Evolutionary conservation across 1,140 invertebrate genomes (phyloP), one percentile per base, ranked within the genome.

Genomic region (Elymnias hypermnestra): DNA sequence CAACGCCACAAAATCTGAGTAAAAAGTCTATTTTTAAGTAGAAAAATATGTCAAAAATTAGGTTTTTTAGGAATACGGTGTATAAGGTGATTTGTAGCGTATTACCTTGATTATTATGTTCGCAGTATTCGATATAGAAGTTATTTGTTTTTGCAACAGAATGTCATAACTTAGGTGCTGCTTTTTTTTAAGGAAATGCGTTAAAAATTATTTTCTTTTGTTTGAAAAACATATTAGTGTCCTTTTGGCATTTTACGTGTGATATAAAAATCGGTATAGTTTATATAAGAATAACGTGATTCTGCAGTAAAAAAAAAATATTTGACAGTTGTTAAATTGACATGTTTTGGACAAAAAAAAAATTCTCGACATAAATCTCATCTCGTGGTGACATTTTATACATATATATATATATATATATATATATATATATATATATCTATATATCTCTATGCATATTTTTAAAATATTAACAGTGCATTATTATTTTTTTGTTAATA

Each of bases 111-210:
- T n/a, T n/a, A 38, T 23, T 6, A 38, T 40, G 25, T 43, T 33
- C 15, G 28, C 40, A 43, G 40, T 43, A 43, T 43, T 43, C 40
- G 23, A 19, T 13, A 18, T 43, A 19, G 9, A n/a, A n/a, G 21
- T 38, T 23, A 9, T 38, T 14, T 25, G 9, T 18, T 22, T 15
- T n/a, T 40, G 38, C 15, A 28, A 43, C 2, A 18, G 31, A 35
- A 40, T 46, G 37, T 56, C 26, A 44, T 39, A 38, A 36, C 38
- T 45, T 56, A 47, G 47, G 48, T 51, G 53, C 46, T 50, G 23
- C 10, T 13, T 8, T 17, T 17, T 25, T 14, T 23, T n/a, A 25
- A 4, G 6, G 19, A 21, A 4, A 21, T 21, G 6, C 3, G 19
- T 21, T 21, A 2, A 10, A 33, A 8, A 31, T 33, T 43, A 13